Percentiles rank a stretch among this genome's conserved stretches.
Evolutionary conservation across 2,113 vertebrate species (phyloP).

Genomic region (Eolophus roseicapilla): DNA sequence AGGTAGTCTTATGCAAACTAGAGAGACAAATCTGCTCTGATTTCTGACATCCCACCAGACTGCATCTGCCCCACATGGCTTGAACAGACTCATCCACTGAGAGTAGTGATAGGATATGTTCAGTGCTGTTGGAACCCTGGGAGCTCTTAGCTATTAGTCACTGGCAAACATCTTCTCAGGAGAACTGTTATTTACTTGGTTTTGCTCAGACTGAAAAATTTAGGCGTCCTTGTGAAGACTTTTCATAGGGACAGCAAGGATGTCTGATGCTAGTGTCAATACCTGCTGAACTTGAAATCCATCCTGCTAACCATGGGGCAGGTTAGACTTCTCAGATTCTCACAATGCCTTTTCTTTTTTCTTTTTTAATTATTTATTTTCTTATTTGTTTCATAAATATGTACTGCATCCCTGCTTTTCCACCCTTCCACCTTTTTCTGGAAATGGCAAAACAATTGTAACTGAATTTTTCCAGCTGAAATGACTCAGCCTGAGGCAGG

Average conservation of each 20-base stretch:
- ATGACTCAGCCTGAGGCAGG: background rate
- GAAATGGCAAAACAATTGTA: background rate
- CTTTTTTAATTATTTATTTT: background rate
- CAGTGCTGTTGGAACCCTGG: background rate
- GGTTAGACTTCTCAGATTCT: background rate
- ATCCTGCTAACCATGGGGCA: background rate
- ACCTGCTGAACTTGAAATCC: background rate
- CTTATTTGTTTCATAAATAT: background rate
- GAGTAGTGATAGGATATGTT: background rate
- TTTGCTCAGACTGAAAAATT: background rate
- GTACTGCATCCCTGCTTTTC: background rate
- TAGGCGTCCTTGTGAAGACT: background rate
- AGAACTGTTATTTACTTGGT: background rate
- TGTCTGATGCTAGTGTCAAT: background rate
- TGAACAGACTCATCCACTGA: background rate
- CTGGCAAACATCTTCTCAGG: background rate
- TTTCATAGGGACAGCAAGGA: background rate
- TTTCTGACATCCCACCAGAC: background rate
- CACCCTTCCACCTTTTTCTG: background rate
- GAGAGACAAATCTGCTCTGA: background rate
- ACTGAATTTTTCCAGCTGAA: constrained; percentile 2
- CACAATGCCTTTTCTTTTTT: background rate
- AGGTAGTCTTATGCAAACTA: background rate
- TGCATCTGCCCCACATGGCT: background rate
- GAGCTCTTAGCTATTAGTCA: background rate